These are phyloP conservation scores for Antitype chi DNA, from an alignment of 2,888 invertebrate genomes.

Conservation along the genomic window DNA sequence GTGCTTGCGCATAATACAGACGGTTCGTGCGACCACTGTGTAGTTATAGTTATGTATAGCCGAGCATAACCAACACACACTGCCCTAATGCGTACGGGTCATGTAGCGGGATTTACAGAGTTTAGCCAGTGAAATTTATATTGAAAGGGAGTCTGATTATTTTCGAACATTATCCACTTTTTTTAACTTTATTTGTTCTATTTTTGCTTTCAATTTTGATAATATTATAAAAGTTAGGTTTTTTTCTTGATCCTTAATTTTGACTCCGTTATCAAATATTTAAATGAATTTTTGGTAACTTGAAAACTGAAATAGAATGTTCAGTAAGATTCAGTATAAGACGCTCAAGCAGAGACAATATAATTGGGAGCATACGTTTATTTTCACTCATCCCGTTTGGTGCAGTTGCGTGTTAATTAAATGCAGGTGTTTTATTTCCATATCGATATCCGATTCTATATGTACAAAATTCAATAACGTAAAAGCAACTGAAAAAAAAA, in stretches of 20 bases:
- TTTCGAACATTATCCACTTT: slow-evolving; percentile 82
- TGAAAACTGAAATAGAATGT: neutral
- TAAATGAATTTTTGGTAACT: neutral
- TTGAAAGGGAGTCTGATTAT: slow-evolving; percentile 90
- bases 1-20: slow-evolving; percentile 87
- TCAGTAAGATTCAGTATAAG: neutral
- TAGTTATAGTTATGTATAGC: slow-evolving; percentile 80
- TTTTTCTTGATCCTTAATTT: neutral
- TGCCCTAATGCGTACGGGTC: slow-evolving; percentile 91
- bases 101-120: slow-evolving; percentile 89
- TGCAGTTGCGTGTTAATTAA: slow-evolving; percentile 1
- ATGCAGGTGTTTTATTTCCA: neutral
- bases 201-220: slow-evolving; percentile 46
- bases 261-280: neutral
- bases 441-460: neutral
- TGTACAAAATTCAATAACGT: neutral
- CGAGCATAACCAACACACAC: slow-evolving; percentile 87
- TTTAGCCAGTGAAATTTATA: slow-evolving; percentile 90
- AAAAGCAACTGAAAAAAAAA: too few species aligned
- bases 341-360: neutral
- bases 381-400: neutral
- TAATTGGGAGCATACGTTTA: neutral
- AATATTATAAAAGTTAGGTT: neutral
- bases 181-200: slow-evolving; percentile 51
- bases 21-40: slow-evolving; percentile 76